Conservation (phyloP, 2,113 vertebrate species). For the Laterallus jamaicensis region DNA sequence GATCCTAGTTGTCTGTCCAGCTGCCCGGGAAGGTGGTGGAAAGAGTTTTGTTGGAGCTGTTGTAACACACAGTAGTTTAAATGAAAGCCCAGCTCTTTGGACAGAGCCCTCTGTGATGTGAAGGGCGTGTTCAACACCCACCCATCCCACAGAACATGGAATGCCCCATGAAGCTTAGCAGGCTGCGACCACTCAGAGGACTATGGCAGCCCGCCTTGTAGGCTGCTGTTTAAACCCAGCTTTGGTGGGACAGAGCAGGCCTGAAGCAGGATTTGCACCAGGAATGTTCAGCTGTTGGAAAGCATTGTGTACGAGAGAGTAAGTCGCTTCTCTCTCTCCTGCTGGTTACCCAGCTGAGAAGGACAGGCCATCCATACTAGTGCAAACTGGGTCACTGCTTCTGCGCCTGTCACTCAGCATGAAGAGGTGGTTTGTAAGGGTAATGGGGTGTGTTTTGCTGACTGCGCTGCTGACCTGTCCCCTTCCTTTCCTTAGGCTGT, state of each 20-base stretch:
- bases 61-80: not conserved
- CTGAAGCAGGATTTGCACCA: not conserved
- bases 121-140: fast-evolving
- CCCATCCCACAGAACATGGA: fast-evolving
- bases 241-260: not conserved
- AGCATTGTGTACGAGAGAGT: not conserved
- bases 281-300: not conserved
- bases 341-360: not conserved
- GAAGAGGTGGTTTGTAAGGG: not conserved
- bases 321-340: not conserved
- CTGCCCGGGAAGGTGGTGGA: not conserved
- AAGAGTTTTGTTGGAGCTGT: not conserved
- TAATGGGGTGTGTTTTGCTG: not conserved
- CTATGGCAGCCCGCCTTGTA: not conserved
- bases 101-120: not conserved
- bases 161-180: not conserved
- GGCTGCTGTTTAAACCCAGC: not conserved
- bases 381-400: slow-evolving; percentile 22
- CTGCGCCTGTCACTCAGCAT: slow-evolving; percentile 17
- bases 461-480: not conserved
- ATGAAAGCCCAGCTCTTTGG: not conserved
- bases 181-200: not conserved
- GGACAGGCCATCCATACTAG: fast-evolving
- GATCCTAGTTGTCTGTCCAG: not conserved
- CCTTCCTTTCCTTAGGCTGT: slow-evolving; percentile 82